Percentiles rank a stretch among this genome's conserved stretches.
Evolutionary conservation across 2,797 vertebrate species (phyloP).

Genomic region (Neosilurus hyrtlii): DNA sequence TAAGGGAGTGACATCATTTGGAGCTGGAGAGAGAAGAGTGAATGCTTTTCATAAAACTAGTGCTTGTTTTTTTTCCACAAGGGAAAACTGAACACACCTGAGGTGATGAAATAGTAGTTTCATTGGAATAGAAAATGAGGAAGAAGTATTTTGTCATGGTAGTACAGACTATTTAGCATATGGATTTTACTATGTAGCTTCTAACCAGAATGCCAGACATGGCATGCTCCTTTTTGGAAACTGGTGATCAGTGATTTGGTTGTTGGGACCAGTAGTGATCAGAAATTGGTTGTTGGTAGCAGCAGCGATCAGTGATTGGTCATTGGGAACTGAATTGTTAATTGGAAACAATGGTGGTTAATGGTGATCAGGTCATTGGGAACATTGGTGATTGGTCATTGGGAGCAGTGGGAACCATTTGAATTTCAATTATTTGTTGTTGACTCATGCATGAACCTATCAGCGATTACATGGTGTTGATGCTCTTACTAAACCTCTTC

Average conservation of each 20-base stretch:
- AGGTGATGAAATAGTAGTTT: not conserved
- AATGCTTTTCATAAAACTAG: conserved; percentile 4
- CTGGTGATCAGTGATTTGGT: not conserved
- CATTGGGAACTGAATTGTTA: not conserved
- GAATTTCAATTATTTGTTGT: not conserved
- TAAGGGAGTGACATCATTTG: conserved; percentile 33
- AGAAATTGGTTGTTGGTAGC: not conserved
- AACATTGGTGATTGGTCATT: not conserved
- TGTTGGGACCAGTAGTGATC: not conserved
- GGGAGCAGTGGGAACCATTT: not conserved
- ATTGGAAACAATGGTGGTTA: not conserved
- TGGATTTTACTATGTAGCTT: not conserved
- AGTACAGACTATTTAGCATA: too few species aligned
- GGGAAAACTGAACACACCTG: conserved; percentile 21
- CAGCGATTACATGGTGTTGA: not conserved
- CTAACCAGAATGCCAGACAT: not conserved
- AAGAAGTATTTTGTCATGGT: not conserved
- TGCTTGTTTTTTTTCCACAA: not conserved
- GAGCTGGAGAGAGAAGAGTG: not conserved
- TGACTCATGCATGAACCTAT: not conserved
- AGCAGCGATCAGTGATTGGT: not conserved
- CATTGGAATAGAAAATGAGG: not conserved
- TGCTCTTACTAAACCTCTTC: not conserved
- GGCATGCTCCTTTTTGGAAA: too few species aligned
- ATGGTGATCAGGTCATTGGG: not conserved